Evolutionary conservation across 2,888 invertebrate species (phyloP).

Genomic region (Phyto melanocephala): DNA sequence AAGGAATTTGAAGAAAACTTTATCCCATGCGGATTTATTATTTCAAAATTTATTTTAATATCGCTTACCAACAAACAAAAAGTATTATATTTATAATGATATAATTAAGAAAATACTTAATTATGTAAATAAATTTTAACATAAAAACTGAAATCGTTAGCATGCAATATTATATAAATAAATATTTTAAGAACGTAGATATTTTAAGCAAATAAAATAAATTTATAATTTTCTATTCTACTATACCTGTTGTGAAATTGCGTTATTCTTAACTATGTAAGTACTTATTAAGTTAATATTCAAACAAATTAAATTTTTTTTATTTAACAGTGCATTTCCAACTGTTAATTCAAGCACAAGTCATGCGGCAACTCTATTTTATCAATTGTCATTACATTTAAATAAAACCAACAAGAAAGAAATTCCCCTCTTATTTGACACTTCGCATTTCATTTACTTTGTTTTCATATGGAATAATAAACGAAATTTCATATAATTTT

Average conservation of each 20-base stretch:
- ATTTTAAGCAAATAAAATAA: too few relatives aligned
- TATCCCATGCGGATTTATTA: constrained; percentile 75
- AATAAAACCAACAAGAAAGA: background rate
- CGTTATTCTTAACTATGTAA: too few relatives aligned
- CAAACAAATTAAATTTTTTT: too few relatives aligned
- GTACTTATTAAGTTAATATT: too few relatives aligned
- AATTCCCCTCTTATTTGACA: constrained; percentile 28
- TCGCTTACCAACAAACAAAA: background rate
- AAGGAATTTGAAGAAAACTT: constrained; percentile 73
- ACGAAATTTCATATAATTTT: background rate
- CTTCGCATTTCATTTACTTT: constrained; percentile 1
- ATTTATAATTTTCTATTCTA: too few relatives aligned
- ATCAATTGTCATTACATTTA: background rate
- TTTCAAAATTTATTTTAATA: constrained; percentile 73
- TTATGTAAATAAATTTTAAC: background rate
- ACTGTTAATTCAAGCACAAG: too few relatives aligned
- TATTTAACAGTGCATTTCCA: too few relatives aligned
- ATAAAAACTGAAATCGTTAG: background rate
- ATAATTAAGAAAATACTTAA: constrained; percentile 7
- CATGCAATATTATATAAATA: too few relatives aligned
- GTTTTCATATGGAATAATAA: constrained; percentile 23
- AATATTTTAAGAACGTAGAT: too few relatives aligned
- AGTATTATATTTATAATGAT: constrained; percentile 7
- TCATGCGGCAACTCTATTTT: background rate
- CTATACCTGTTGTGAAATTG: too few relatives aligned